These are phyloP conservation scores for Diplogasteroides magnus DNA, from an alignment of 1,140 invertebrate species.

Conservation along the genomic window DNA sequence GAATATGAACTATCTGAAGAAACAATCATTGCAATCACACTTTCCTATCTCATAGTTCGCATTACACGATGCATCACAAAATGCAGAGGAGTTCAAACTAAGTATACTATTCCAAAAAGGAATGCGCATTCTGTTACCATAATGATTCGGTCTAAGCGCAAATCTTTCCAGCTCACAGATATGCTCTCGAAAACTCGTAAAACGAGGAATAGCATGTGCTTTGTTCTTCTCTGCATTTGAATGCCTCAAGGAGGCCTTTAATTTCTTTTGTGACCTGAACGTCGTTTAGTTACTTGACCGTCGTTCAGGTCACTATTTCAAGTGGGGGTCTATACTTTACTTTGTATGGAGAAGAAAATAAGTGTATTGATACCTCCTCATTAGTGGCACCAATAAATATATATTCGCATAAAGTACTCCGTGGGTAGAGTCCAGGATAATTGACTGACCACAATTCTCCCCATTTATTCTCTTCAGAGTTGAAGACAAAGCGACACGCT, in stretches of 20 bases:
- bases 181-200: too few relatives aligned
- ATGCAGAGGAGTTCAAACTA: neutral
- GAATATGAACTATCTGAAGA: constrained; percentile 72
- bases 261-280: neutral
- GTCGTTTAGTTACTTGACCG: neutral
- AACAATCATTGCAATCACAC: neutral
- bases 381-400: constrained; percentile 74
- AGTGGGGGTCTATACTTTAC: too few relatives aligned
- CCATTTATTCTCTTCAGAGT: constrained; percentile 68
- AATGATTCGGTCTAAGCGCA: neutral
- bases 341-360: neutral
- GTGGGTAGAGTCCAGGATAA: constrained; percentile 82
- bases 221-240: neutral
- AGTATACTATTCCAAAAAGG: neutral
- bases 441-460: constrained; percentile 85
- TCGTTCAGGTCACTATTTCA: too few relatives aligned
- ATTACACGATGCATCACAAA: too few relatives aligned
- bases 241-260: neutral
- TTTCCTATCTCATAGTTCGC: too few relatives aligned
- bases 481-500: constrained; percentile 61
- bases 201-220: neutral
- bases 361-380: constrained; percentile 50
- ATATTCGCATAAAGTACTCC: constrained; percentile 87
- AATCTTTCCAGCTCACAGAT: too few relatives aligned
- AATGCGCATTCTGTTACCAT: neutral